phyloP scores from a whole-genome alignment of 1,140 invertebrate species.

The Stratiolaelaps scimitus region DNA sequence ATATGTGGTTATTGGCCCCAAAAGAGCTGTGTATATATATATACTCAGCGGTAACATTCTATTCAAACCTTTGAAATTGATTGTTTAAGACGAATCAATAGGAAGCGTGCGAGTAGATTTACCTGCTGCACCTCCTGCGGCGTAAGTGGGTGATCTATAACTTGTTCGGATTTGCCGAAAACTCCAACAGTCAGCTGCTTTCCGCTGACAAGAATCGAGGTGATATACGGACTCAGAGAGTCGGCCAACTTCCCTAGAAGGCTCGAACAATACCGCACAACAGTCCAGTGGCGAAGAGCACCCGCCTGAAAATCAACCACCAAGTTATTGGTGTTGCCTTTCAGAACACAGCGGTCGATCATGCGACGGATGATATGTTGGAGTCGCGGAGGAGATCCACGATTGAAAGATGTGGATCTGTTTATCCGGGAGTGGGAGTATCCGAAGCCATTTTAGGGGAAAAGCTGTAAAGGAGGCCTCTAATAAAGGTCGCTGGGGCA shows the following conservation, averaged over 20 bases:
- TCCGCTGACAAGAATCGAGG: conserved; percentile 85
- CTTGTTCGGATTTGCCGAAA: conserved; percentile 79
- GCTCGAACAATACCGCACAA: conserved; percentile 84
- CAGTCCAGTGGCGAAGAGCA: conserved; percentile 74
- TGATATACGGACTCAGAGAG: conserved; percentile 94
- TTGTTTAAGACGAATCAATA: too few relatives aligned
- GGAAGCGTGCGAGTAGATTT: neutral
- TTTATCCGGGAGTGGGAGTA: too few relatives aligned
- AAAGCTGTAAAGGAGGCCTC: too few relatives aligned
- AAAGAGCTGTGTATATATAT: too few relatives aligned
- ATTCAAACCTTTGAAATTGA: too few relatives aligned
- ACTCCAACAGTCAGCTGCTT: conserved; percentile 95
- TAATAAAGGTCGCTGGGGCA: too few relatives aligned
- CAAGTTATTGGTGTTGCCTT: conserved; percentile 23
- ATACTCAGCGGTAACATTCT: too few relatives aligned
- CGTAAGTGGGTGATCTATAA: conserved; percentile 91
- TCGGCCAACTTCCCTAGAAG: conserved; percentile 85
- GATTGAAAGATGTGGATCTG: too few relatives aligned
- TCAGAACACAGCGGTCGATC: neutral
- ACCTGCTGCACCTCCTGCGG: conserved; percentile 71
- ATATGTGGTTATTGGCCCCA: too few relatives aligned
- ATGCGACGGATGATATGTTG: too few relatives aligned
- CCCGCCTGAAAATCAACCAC: conserved; percentile 71
- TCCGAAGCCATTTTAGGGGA: too few relatives aligned
- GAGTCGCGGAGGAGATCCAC: too few relatives aligned